Base-by-base conservation (phyloP, 2,888 invertebrate species). In the Penaeus monodon region DNA sequence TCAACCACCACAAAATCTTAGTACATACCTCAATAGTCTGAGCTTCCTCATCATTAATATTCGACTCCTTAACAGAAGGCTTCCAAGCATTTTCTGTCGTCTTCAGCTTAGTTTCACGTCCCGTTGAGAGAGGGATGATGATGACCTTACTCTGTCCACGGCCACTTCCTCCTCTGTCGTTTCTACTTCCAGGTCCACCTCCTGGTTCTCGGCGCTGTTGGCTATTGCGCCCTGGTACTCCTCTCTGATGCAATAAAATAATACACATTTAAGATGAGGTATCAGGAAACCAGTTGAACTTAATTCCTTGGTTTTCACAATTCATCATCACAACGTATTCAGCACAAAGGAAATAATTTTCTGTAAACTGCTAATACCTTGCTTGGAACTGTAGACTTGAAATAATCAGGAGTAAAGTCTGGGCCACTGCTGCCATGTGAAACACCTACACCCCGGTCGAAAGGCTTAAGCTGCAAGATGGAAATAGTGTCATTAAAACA, bases 81-180 rank as follows among this genome's bases (percentile, higher is more conserved):
- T 10, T 44, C 44, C 44, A 44, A 44, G 44, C 44, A 10, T 44
- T 44, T 10, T 10, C 0, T 44, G 44, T 10, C 8, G 44, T 44
- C 1, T 44, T 44, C 1, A 44, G 44, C 10, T 44, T 44, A 70
- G 24, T 64, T 24, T 80, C 80, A 64, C 64, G 0, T 97, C 96
- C 91, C 97, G 96, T n/a, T n/a, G 27, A 77, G 24, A 77, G 38
- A 22, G n/a, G 33, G n/a, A 77, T 77, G 38, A 77, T 77, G 38
- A 38, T 49, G 38, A 77, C 44, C 38, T 38, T 38, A 6, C 38
- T 77, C 77, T 27, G 85, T 81, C n/a, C 89, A 86, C 44, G 90
- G 89, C 57, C 57, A 17, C 57, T 57, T 74, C 84, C 85, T 84
- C 84, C 88, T 65, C 90, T 88, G 77, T 89, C 90, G 88, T 90